phyloP scores from a whole-genome alignment of 2,888 invertebrate species.

The Epinotia bilunana region DNA sequence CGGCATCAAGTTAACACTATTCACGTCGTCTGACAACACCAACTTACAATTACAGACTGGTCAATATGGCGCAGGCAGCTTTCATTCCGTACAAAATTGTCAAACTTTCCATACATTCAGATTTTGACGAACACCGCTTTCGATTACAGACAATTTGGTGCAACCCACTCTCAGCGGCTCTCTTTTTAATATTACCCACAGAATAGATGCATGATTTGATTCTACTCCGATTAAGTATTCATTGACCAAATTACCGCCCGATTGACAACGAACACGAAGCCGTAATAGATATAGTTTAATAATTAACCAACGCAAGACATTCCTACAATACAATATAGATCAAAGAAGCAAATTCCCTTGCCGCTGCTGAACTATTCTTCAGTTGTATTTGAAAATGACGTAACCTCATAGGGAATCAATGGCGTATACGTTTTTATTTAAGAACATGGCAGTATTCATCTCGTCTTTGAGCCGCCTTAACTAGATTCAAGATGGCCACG shows the following conservation, averaged over 20 bases:
- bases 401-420: conserved; percentile 1
- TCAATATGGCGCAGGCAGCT: too few relatives aligned
- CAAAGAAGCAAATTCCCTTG: conserved; percentile 31
- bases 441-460: conserved; percentile 7
- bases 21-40: too few relatives aligned
- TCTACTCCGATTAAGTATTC: background rate
- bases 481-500: conserved; percentile 34
- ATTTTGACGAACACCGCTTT: too few relatives aligned
- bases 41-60: too few relatives aligned
- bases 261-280: background rate
- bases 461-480: conserved; percentile 28
- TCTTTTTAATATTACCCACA: too few relatives aligned
- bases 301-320: conserved; percentile 7
- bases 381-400: background rate
- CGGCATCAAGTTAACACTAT: too few relatives aligned
- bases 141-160: too few relatives aligned
- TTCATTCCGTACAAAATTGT: too few relatives aligned
- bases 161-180: too few relatives aligned
- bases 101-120: too few relatives aligned
- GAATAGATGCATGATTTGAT: background rate
- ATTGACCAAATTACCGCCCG: background rate
- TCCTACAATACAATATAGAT: conserved; percentile 14
- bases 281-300: background rate
- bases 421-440: conserved; percentile 3
- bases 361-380: conserved; percentile 29